Percentiles rank a stretch among this genome's conserved stretches.
Evolutionary conservation across 2,888 invertebrate species (phyloP).

Genomic region (Matsumyia berberina): DNA sequence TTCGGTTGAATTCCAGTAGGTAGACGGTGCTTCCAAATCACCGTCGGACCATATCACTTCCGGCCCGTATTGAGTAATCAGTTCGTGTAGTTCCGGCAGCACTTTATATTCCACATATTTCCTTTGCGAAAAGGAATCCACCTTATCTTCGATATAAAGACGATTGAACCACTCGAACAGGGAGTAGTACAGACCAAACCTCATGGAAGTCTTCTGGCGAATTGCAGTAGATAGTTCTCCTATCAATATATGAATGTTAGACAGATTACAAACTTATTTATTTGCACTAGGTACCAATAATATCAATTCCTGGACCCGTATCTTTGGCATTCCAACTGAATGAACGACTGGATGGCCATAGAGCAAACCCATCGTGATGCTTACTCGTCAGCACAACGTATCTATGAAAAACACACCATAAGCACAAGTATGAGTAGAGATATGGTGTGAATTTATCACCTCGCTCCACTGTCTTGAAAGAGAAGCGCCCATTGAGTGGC

Average conservation of each 20-base stretch:
- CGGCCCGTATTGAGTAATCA: conserved; percentile 88
- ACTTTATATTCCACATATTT: conserved; percentile 89
- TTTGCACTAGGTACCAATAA: conserved; percentile 87
- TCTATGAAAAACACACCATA: conserved; percentile 82
- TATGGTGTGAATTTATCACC: conserved; percentile 86
- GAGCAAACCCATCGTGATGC: conserved; percentile 94
- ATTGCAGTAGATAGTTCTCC: conserved; percentile 89
- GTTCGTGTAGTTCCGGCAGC: conserved; percentile 92
- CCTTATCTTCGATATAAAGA: conserved; percentile 89
- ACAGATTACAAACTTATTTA: conserved; percentile 50
- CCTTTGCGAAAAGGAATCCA: conserved; percentile 87
- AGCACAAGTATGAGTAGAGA: neutral
- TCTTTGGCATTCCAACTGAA: conserved; percentile 94
- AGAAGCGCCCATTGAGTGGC: conserved; percentile 93
- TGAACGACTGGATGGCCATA: conserved; percentile 92
- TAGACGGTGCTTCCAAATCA: conserved; percentile 94
- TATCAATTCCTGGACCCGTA: conserved; percentile 90
- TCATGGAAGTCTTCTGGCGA: conserved; percentile 86
- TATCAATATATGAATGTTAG: conserved; percentile 78
- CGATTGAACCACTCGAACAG: conserved; percentile 95
- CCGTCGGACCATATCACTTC: conserved; percentile 98
- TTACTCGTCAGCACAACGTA: conserved; percentile 94
- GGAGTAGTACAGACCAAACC: conserved; percentile 94
- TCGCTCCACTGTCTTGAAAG: conserved; percentile 93
- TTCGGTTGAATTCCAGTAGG: conserved; percentile 93